Evolutionary conservation across 2,797 vertebrate species (phyloP), one percentile per base, ranked within the genome.

Genomic region (Gobionotothen gibberifrons): DNA sequence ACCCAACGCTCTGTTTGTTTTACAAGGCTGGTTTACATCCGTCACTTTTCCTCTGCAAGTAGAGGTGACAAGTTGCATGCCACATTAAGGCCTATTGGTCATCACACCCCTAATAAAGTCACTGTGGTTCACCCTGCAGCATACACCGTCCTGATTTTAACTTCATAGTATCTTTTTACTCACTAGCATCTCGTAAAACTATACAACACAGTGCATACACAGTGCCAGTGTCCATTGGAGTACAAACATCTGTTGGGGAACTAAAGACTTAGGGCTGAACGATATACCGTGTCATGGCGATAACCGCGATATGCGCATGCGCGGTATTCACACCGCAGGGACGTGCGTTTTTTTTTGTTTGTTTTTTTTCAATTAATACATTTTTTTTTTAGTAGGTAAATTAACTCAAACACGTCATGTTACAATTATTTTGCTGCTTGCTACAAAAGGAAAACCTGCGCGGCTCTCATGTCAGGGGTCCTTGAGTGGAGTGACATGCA

Each of bases 221-320:
- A 65, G 29, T 9, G 40, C 2, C 43, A 0, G 46, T 71, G 68
- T 90, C 78, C 72, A 70, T 67, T 48, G 58, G 44, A 69, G 36
- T 64, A 36, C 14, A 72, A 83, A 56, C 72, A 77, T 86, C 74
- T 80, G 81, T 64, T 71, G 69, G 81, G 59, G 55, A 76, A 64
- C 72, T 87, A 68, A 81, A 82, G 51, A 79, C 56, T 51, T 70
- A 59, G n/a, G n/a, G n/a, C n/a, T n/a, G n/a, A n/a, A n/a, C n/a
- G n/a, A n/a, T n/a, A n/a, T n/a, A n/a, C n/a, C n/a, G n/a, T n/a
- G n/a, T n/a, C n/a, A n/a, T n/a, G n/a, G n/a, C n/a, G n/a, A n/a
- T n/a, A n/a, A n/a, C n/a, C n/a, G n/a, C n/a, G n/a, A n/a, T n/a
- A n/a, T n/a, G n/a, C n/a, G n/a, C n/a, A n/a, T n/a, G n/a, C n/a